phyloP scores from a whole-genome alignment of 2,797 vertebrate genomes.

The Erethizon dorsatum region DNA sequence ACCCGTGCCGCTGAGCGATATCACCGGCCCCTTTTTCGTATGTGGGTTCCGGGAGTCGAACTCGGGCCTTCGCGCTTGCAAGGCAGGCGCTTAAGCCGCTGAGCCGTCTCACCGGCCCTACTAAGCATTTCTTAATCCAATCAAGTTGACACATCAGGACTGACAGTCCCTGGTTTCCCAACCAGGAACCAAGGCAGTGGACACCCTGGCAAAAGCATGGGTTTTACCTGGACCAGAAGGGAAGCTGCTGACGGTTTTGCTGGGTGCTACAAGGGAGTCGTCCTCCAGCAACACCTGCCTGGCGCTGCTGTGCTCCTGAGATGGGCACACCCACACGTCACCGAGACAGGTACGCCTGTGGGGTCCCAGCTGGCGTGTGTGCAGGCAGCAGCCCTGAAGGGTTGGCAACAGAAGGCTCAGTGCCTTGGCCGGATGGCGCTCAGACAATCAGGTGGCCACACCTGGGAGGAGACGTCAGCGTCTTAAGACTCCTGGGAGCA shows the following conservation, averaged over 20 bases:
- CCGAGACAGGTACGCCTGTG: too few species aligned
- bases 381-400: background rate
- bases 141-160: background rate
- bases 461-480: background rate
- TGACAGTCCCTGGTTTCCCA: background rate
- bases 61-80: too few species aligned
- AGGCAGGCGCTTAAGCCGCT: too few species aligned
- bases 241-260: background rate
- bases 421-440: background rate
- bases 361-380: background rate
- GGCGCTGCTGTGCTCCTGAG: too few species aligned
- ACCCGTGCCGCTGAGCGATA: too few species aligned
- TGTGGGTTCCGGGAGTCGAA: too few species aligned
- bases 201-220: too few species aligned
- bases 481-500: background rate
- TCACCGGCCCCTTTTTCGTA: too few species aligned
- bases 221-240: background rate
- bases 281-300: too few species aligned
- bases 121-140: background rate
- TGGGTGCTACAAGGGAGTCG: too few species aligned
- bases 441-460: background rate
- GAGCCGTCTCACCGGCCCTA: too few species aligned
- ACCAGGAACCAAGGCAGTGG: background rate
- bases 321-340: background rate
- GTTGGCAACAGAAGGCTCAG: background rate